Evolutionary conservation across 2,113 vertebrate species (phyloP).

Genomic region (Egretta garzetta): DNA sequence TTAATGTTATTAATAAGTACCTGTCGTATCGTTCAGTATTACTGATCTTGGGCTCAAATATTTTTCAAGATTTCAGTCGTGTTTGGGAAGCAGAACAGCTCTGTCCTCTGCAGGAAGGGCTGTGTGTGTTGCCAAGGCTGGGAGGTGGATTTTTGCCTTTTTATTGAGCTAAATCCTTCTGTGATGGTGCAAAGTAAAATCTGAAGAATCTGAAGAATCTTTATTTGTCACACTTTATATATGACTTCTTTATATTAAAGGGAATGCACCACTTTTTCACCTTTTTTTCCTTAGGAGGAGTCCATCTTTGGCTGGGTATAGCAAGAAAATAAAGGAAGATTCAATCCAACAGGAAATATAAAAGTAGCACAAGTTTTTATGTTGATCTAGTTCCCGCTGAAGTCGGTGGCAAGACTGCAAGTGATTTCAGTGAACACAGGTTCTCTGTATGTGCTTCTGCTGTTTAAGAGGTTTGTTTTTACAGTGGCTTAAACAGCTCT

Average conservation of each 20-base stretch:
- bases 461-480: constrained; percentile 36
- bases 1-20: neutral
- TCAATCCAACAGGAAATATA: neutral
- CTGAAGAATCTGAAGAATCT: neutral
- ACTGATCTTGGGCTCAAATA: neutral
- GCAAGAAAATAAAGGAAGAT: constrained; percentile 20
- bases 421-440: neutral
- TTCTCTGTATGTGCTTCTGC: neutral
- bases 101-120: neutral
- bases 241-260: neutral
- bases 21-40: neutral
- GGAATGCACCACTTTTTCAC: neutral
- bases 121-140: neutral
- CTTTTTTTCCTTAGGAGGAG: constrained; percentile 36
- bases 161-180: neutral
- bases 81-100: neutral
- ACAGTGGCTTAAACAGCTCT: constrained; percentile 17
- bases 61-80: neutral
- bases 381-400: neutral
- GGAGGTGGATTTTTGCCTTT: neutral
- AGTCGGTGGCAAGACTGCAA: neutral
- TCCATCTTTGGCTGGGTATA: constrained; percentile 66
- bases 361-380: neutral
- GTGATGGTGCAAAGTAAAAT: neutral
- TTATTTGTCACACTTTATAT: neutral